Evolutionary conservation across 1,140 invertebrate species (phyloP).

Genomic region (Panagrolaimus sp.): DNA sequence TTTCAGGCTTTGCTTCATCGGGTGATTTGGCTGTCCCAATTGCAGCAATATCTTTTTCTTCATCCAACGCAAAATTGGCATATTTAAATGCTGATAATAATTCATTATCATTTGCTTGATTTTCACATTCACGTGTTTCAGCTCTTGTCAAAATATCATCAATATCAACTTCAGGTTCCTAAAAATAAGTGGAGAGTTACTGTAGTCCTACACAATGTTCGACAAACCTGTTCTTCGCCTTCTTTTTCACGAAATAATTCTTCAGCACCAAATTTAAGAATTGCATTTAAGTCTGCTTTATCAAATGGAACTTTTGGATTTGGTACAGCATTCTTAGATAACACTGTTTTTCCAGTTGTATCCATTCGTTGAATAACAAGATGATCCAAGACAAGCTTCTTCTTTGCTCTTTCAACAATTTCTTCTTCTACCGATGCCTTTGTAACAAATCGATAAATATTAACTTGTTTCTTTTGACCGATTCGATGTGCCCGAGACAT

Average conservation of each 20-base stretch:
- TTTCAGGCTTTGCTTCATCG: constrained; percentile 32
- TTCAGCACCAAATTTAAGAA: constrained; percentile 96
- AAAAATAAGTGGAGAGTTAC: too few relatives aligned
- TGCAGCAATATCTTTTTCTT: constrained; percentile 68
- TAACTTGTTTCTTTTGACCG: constrained; percentile 77
- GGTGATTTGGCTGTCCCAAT: constrained; percentile 30
- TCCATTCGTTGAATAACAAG: constrained; percentile 99
- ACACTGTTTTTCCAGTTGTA: constrained; percentile 88
- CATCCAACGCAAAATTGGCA: constrained; percentile 90
- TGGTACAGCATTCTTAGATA: constrained; percentile 62
- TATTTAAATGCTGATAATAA: constrained; percentile 63
- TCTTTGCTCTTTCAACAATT: constrained; percentile 80
- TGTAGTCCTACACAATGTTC: too few relatives aligned
- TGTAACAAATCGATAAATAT: constrained; percentile 92
- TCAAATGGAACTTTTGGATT: constrained; percentile 75
- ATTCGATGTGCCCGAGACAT: constrained; percentile 98
- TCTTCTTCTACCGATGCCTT: constrained; percentile 97
- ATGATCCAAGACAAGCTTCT: constrained; percentile 93
- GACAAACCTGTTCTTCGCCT: constrained; percentile 71
- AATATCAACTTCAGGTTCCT: constrained; percentile 76
- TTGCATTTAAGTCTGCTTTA: constrained; percentile 92
- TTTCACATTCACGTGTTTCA: constrained; percentile 82
- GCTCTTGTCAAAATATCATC: constrained; percentile 91
- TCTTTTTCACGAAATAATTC: constrained; percentile 95
- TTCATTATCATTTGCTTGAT: constrained; percentile 63